Evolutionary conservation across 2,797 vertebrate species (phyloP), one percentile per base, ranked within the genome.

Genomic region (Arnoldichthys spilopterus): DNA sequence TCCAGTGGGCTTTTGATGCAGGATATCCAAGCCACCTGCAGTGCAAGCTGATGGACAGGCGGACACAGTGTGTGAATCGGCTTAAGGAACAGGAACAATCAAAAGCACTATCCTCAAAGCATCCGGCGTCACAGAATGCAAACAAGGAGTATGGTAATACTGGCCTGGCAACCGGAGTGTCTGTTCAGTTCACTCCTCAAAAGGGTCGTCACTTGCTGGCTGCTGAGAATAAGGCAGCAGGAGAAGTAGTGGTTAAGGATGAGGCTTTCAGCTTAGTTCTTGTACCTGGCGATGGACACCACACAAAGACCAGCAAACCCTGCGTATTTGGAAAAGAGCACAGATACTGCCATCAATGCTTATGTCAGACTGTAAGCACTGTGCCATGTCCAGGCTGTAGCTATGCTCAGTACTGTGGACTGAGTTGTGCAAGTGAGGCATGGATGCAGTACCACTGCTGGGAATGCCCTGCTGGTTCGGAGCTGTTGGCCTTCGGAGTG

Each of bases 121-220:
- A 64, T 40, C 58, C 86, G 2, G 84, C 76, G 78, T 84, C 91
- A 74, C 72, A 43, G 59, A 74, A 85, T 88, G 70, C 90, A 82
- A 40, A 85, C 11, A 63, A 18, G 51, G 72, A 26, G 47, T 51
- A 54, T 9, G 47, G n/a, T 9, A 15, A 89, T 72, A 83, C 88
- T 56, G 84, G 83, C 0, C 88, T 94, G 5, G 91, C 91, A 24
- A 85, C 92, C 1, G 89, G 90, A 22, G 84, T 95, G 26, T 34
- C 81, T 61, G 85, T 98, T 78, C n/a, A 72, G 1, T 93, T 87
- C 83, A 93, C 91, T 85, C 30, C 20, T n/a, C 84, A 91, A 75
- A 96, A 94, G 90, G 97, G 97, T 37, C 95, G 96, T 84, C 93
- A 93, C 82, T 92, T 98, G 80, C 86, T 97, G 88, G 95, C 95